Evolutionary conservation across 2,797 vertebrate species (phyloP), one percentile per base, ranked within the genome.

Genomic region (Threskiornis aethiopicus): DNA sequence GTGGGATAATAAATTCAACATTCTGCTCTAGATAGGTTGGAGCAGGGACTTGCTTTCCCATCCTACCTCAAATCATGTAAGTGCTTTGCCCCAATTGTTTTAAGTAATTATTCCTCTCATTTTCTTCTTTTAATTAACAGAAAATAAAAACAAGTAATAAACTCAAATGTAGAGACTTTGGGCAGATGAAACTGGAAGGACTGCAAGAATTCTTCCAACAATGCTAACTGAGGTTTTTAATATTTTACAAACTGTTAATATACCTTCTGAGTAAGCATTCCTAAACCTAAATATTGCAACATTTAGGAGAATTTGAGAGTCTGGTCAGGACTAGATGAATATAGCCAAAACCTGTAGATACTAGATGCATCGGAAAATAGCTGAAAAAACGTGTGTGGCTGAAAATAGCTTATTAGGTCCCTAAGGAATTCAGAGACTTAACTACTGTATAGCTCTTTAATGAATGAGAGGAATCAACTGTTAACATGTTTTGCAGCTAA

Each of bases 401-500:
- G 37, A 47, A 55, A 89, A 10, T 10, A 67, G 6, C 3, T 25
- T 26, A 4, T 28, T 29, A 25, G 8, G 21, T 67, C 69, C 35
- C 70, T 22, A 24, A 61, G 62, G 52, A 69, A 49, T 25, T 35
- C 10, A 75, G 42, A 54, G 57, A 13, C 16, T 84, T 89, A 71
- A 59, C 52, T 70, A 17, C 39, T 42, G 9, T 9, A 51, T 10
- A 61, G 39, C 59, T 92, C 20, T 88, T 70, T 29, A 88, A 73
- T 93, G 72, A 67, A 49, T 78, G 71, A 70, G 31, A 73, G 37
- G 51, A 80, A 84, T 75, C 84, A 81, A 11, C 76, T 94, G 44
- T 31, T 90, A 55, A 18, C n/a, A n/a, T 33, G 79, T 93, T 88
- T 96, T 96, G 82, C 93, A 94, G 75, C 67, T 87, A 80, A 80